Percentiles rank a stretch among this genome's conserved stretches.
Evolutionary conservation across 2,797 vertebrate species (phyloP).

Genomic region (Valencia hispanica): DNA sequence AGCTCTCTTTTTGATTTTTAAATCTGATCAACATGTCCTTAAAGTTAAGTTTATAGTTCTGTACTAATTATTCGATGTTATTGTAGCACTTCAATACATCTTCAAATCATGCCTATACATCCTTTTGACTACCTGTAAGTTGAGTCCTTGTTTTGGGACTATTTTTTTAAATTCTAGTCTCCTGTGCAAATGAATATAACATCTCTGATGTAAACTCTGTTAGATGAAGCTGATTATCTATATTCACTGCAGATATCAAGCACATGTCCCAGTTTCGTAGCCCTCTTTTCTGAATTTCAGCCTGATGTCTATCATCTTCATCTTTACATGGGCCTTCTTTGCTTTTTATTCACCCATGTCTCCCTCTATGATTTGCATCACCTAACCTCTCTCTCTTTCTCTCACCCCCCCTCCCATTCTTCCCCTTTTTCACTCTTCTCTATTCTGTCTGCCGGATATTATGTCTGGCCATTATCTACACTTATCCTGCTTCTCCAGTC

Average conservation of each 20-base stretch:
- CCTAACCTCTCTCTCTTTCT: slow-evolving; percentile 48
- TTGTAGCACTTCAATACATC: no score
- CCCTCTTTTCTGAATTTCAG: slow-evolving; percentile 39
- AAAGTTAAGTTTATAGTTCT: no score
- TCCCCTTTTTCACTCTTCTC: slow-evolving; percentile 46
- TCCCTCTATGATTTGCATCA: slow-evolving; percentile 35
- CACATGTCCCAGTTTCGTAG: slow-evolving; percentile 31
- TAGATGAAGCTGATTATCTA: slow-evolving; percentile 63
- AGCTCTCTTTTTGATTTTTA: background rate
- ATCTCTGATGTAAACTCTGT: slow-evolving; percentile 41
- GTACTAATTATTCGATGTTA: no score
- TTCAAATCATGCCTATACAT: background rate
- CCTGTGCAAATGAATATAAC: background rate
- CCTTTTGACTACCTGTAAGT: background rate
- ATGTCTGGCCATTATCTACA: slow-evolving; percentile 76
- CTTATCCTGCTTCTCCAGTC: slow-evolving; percentile 59
- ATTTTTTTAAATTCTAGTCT: background rate
- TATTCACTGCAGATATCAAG: slow-evolving; percentile 41
- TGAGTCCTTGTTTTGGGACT: background rate
- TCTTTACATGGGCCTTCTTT: slow-evolving; percentile 28
- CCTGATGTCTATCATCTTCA: slow-evolving; percentile 53
- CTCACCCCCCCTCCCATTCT: background rate
- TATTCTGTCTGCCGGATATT: slow-evolving; percentile 66
- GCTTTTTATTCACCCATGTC: slow-evolving; percentile 29
- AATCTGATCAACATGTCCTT: background rate